phyloP scores from a whole-genome alignment of 2,888 invertebrate genomes.

The Listrodromus nycthemerus region DNA sequence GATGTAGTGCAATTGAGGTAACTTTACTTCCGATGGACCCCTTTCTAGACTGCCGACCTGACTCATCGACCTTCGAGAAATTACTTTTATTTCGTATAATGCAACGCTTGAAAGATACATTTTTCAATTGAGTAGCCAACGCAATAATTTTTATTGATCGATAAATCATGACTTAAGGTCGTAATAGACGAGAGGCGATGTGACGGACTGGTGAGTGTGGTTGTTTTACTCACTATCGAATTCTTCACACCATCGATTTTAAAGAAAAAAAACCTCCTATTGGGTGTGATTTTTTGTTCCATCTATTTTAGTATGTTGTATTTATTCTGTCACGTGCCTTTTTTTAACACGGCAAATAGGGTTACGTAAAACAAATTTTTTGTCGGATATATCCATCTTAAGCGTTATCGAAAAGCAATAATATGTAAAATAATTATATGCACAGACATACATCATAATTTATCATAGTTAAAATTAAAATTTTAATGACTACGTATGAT shows the following conservation, averaged over 20 bases:
- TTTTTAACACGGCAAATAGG: constrained; percentile 22
- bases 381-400: not conserved
- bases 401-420: not conserved
- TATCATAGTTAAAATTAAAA: constrained; percentile 8
- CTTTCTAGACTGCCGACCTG: constrained; percentile 67
- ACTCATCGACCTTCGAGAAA: constrained; percentile 26
- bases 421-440: not conserved
- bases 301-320: constrained; percentile 23
- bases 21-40: constrained; percentile 75
- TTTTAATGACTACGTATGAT: constrained; percentile 6
- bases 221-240: not conserved
- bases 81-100: constrained; percentile 40
- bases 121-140: constrained; percentile 5
- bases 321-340: not conserved
- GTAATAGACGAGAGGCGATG: not conserved
- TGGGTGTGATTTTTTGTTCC: not conserved
- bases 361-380: constrained; percentile 26
- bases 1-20: constrained; percentile 78
- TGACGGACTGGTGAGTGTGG: not conserved
- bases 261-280: constrained; percentile 14
- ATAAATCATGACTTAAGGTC: constrained; percentile 39
- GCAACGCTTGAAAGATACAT: not conserved
- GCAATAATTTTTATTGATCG: constrained; percentile 36
- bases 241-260: constrained; percentile 25
- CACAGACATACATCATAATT: not conserved